Conservation (phyloP, 2,888 invertebrate species). For the Geophilus truncorum region DNA sequence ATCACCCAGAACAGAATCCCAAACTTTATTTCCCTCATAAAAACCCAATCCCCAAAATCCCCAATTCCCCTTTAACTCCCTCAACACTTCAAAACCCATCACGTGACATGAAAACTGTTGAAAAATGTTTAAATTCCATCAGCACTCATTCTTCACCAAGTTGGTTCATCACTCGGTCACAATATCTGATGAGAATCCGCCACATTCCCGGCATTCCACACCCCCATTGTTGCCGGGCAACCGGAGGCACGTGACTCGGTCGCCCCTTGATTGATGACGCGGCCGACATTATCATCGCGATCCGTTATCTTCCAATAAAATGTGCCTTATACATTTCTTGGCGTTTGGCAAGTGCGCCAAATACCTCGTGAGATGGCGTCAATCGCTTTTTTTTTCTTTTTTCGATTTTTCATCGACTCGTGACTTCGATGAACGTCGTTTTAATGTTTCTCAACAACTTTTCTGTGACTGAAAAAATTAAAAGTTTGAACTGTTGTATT, state of each 20-base stretch:
- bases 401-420: no score
- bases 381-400: no score
- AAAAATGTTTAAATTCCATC: background rate
- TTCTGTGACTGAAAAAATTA: no score
- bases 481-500: no score
- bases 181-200: background rate
- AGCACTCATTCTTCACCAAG: background rate
- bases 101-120: background rate
- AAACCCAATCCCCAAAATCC: background rate
- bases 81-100: background rate
- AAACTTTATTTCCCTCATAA: background rate
- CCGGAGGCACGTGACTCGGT: background rate
- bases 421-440: no score
- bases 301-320: background rate
- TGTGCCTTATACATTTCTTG: background rate
- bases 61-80: background rate
- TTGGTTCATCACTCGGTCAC: conserved; percentile 10
- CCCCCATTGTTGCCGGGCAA: background rate
- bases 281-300: background rate
- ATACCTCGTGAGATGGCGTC: background rate
- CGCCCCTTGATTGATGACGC: conserved; percentile 4
- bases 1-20: no score
- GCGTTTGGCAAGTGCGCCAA: background rate
- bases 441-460: no score
- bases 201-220: background rate